Conservation (phyloP, 2,888 invertebrate species). For the Sisyra nigra region DNA sequence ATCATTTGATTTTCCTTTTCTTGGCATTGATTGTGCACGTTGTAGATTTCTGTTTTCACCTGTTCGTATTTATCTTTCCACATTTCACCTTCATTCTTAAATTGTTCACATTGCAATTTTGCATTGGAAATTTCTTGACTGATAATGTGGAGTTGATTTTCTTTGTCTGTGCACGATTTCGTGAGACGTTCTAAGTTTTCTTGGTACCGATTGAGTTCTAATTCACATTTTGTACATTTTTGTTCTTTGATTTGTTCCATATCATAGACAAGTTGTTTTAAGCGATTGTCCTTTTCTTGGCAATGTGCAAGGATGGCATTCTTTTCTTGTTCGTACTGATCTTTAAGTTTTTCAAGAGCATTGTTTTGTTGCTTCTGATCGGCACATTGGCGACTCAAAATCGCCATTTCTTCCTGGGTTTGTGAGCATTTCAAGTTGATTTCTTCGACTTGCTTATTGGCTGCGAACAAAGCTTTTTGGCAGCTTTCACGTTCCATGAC, state of each 20-base stretch:
- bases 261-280: conserved; percentile 14
- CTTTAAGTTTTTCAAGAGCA: conserved; percentile 24
- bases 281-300: conserved; percentile 25
- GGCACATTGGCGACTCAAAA: neutral
- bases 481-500: too few relatives aligned
- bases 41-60: neutral
- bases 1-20: neutral
- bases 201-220: neutral
- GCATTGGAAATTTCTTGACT: neutral
- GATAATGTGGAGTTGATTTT: neutral
- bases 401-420: neutral
- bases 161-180: neutral
- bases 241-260: conserved; percentile 2
- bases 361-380: neutral
- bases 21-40: neutral
- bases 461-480: conserved; percentile 17
- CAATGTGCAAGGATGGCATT: conserved; percentile 21
- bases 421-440: conserved; percentile 17
- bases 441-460: conserved; percentile 22
- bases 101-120: neutral
- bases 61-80: conserved; percentile 1
- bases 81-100: neutral
- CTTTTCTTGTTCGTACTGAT: conserved; percentile 22
- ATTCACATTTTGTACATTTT: conserved; percentile 1
- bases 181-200: neutral